Conservation (phyloP, 2,888 invertebrate species). For the Idaea aversata region DNA sequence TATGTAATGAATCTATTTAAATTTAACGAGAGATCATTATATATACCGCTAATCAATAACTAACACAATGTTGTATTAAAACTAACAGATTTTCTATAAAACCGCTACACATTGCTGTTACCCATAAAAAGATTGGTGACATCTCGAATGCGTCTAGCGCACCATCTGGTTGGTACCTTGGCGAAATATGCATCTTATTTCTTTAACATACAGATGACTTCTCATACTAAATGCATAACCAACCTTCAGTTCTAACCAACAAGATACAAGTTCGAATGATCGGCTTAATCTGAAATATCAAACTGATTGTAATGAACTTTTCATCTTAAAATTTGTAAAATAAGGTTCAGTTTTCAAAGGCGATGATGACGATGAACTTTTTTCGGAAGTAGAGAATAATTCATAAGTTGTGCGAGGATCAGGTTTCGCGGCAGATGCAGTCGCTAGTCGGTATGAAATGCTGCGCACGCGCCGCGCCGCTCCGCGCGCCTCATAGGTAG, state of each 20-base stretch:
- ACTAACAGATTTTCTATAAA: constrained; percentile 49
- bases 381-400: constrained; percentile 68
- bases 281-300: neutral
- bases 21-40: neutral
- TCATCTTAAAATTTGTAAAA: constrained; percentile 12
- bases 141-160: constrained; percentile 51
- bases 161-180: constrained; percentile 61
- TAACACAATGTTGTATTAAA: constrained; percentile 27
- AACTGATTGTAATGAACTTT: constrained; percentile 11
- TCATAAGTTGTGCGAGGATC: constrained; percentile 72
- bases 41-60: constrained; percentile 9
- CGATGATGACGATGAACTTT: constrained; percentile 39
- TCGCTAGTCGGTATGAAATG: constrained; percentile 29
- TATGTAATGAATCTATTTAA: too few relatives aligned
- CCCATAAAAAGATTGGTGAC: constrained; percentile 46
- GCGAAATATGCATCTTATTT: constrained; percentile 67
- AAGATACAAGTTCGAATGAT: constrained; percentile 19
- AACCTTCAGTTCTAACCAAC: constrained; percentile 13
- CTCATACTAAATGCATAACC: constrained; percentile 19
- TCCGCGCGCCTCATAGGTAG: constrained; percentile 27
- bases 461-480: constrained; percentile 71
- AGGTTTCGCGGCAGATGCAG: constrained; percentile 74
- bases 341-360: constrained; percentile 37
- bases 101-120: constrained; percentile 53
- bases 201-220: constrained; percentile 65